phyloP scores from a whole-genome alignment of 2,113 vertebrate genomes.

The Nanger granti region DNA sequence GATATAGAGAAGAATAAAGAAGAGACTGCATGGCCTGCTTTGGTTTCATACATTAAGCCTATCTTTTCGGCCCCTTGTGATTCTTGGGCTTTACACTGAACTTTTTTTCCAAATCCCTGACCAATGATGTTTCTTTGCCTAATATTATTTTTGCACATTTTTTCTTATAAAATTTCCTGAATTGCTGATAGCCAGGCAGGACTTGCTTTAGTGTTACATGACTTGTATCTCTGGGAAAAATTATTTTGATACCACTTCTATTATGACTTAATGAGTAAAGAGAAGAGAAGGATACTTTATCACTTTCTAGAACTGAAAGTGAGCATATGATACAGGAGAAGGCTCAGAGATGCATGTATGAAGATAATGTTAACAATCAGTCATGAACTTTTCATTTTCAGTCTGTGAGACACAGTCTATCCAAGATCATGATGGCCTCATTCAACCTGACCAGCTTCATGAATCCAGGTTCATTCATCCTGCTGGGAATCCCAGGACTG shows the following conservation, averaged over 20 bases:
- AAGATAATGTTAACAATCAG: not conserved
- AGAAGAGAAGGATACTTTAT: not conserved
- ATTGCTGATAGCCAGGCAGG: not conserved
- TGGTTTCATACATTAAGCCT: not conserved
- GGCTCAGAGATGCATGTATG: not conserved
- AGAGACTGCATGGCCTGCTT: not conserved
- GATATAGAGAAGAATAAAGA: not conserved
- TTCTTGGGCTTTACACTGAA: not conserved
- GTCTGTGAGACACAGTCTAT: not conserved
- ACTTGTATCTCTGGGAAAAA: not conserved
- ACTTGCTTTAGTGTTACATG: not conserved
- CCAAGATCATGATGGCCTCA: not conserved
- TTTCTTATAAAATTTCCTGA: not conserved
- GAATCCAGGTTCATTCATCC: not conserved
- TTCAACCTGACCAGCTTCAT: slow-evolving; percentile 11
- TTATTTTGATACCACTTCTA: not conserved
- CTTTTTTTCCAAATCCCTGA: not conserved
- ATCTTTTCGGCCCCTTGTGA: not conserved
- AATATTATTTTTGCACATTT: not conserved
- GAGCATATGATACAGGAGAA: not conserved
- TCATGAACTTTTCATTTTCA: slow-evolving; percentile 12
- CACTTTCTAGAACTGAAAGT: not conserved
- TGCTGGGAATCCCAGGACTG: slow-evolving; percentile 29
- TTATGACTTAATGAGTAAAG: not conserved
- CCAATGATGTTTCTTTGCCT: not conserved